These are phyloP conservation scores for Caradrina clavipalpis DNA, from an alignment of 2,888 invertebrate species.

Conservation along the genomic window DNA sequence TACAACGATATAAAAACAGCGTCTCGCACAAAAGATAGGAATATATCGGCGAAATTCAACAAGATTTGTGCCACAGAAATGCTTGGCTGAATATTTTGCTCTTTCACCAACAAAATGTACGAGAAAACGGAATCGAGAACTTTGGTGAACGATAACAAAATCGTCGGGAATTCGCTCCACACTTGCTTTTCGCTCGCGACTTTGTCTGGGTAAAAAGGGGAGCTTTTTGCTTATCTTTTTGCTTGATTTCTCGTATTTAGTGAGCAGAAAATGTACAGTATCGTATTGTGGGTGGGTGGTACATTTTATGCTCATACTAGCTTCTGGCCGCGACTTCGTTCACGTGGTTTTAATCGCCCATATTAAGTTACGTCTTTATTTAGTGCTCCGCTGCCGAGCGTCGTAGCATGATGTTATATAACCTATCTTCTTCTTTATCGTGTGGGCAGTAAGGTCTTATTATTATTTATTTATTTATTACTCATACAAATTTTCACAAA, in stretches of 20 bases:
- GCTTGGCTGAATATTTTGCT: conserved; percentile 49
- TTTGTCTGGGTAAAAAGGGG: conserved; percentile 36
- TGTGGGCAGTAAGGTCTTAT: no score
- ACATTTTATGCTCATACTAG: no score
- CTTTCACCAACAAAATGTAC: conserved; percentile 50
- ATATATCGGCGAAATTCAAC: conserved; percentile 43
- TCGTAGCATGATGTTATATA: no score
- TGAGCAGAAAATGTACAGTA: neutral
- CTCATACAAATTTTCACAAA: no score
- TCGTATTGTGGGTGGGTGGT: neutral
- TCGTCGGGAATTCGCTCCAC: conserved; percentile 48
- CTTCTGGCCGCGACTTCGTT: no score
- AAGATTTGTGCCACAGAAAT: conserved; percentile 56
- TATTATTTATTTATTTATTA: no score
- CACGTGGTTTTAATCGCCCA: no score
- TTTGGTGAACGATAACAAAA: conserved; percentile 57
- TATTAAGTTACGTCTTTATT: no score
- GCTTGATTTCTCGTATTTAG: conserved; percentile 20
- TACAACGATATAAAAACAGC: conserved; percentile 50
- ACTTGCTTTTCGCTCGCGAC: conserved; percentile 36
- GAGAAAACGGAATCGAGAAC: conserved; percentile 48
- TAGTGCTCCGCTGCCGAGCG: no score
- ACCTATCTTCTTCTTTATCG: no score
- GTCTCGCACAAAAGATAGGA: conserved; percentile 50
- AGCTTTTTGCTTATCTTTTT: conserved; percentile 30